A percentile compares a stretch with the other conserved stretches of the same genome.
phyloP scores from a whole-genome alignment of 2,888 invertebrate species.

The Nezara viridula region DNA sequence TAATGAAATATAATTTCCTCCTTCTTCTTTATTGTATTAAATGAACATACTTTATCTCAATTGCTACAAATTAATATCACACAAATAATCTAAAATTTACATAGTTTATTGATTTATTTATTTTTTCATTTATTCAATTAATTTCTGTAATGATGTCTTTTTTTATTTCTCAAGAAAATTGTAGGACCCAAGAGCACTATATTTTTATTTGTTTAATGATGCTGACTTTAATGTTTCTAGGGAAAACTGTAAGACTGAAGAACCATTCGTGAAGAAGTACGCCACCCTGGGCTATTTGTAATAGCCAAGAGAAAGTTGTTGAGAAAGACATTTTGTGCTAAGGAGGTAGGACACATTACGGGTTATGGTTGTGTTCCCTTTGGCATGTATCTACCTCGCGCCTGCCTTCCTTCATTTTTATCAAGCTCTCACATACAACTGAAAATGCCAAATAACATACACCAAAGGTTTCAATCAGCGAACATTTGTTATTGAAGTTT shows the following conservation, averaged over 20 bases:
- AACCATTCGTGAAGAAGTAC: conserved; percentile 94
- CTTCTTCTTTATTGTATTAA: too few relatives aligned
- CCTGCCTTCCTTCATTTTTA: conserved; percentile 56
- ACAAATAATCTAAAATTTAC: too few relatives aligned
- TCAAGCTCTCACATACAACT: conserved; percentile 57
- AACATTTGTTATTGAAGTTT: conserved; percentile 53
- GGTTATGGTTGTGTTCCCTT: background rate
- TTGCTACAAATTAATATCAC: too few relatives aligned
- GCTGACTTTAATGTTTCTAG: conserved; percentile 73
- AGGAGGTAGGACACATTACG: background rate
- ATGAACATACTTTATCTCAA: too few relatives aligned
- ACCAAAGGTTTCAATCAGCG: conserved; percentile 56
- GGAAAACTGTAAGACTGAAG: conserved; percentile 87
- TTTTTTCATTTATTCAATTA: too few relatives aligned
- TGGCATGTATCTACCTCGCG: conserved; percentile 52
- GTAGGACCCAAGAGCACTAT: too few relatives aligned
- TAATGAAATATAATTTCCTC: too few relatives aligned
- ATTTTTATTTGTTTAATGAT: too few relatives aligned
- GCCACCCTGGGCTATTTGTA: conserved; percentile 94
- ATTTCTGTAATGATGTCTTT: too few relatives aligned
- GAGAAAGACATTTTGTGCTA: conserved; percentile 10
- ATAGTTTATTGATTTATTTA: too few relatives aligned
- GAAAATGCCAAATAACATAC: conserved; percentile 52
- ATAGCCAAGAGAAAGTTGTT: conserved; percentile 44
- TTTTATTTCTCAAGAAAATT: too few relatives aligned